These are phyloP conservation scores for Amblyjoppa fuscipennis DNA, from an alignment of 2,888 invertebrate genomes.

Conservation along the genomic window DNA sequence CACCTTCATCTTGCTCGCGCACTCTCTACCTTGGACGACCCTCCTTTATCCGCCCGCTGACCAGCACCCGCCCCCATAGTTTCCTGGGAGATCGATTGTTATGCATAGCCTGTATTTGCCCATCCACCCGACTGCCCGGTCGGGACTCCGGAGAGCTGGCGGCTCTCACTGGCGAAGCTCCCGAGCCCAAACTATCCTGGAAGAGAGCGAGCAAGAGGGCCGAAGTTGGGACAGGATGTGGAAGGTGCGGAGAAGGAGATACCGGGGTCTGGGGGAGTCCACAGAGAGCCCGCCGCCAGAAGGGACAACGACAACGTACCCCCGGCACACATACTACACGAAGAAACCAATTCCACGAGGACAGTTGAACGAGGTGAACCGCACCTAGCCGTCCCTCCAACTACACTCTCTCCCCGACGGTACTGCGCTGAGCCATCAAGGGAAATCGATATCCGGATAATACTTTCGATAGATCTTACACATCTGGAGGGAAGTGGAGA, in stretches of 20 bases:
- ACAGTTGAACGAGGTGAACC: slow-evolving; percentile 67
- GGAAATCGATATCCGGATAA: slow-evolving; percentile 62
- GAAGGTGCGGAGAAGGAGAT: slow-evolving; percentile 44
- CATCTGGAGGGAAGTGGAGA: slow-evolving; percentile 2
- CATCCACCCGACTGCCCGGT: slow-evolving; percentile 76
- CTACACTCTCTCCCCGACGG: slow-evolving; percentile 35
- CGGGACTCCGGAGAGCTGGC: slow-evolving; percentile 53
- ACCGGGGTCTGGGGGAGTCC: slow-evolving; percentile 35
- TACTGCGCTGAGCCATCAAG: slow-evolving; percentile 45
- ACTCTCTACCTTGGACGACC: slow-evolving; percentile 70
- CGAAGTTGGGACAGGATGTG: slow-evolving; percentile 41
- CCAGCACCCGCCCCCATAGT: slow-evolving; percentile 83
- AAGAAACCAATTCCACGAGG: slow-evolving; percentile 80
- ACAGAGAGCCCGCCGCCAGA: slow-evolving; percentile 71
- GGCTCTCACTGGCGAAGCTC: slow-evolving; percentile 30
- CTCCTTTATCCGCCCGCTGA: slow-evolving; percentile 82
- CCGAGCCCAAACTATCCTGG: slow-evolving; percentile 54
- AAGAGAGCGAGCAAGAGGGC: slow-evolving; percentile 53
- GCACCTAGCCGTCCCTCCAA: slow-evolving; percentile 50
- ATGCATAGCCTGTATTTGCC: slow-evolving; percentile 85
- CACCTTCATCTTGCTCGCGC: slow-evolving; percentile 71
- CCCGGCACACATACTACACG: slow-evolving; percentile 73
- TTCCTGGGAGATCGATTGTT: slow-evolving; percentile 85
- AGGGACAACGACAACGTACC: slow-evolving; percentile 72
- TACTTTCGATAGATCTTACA: slow-evolving; percentile 59